Percentiles rank a stretch among this genome's conserved stretches.
Conservation (phyloP, 2,888 invertebrate genomes). For the Aproaerema taeniolella region DNA sequence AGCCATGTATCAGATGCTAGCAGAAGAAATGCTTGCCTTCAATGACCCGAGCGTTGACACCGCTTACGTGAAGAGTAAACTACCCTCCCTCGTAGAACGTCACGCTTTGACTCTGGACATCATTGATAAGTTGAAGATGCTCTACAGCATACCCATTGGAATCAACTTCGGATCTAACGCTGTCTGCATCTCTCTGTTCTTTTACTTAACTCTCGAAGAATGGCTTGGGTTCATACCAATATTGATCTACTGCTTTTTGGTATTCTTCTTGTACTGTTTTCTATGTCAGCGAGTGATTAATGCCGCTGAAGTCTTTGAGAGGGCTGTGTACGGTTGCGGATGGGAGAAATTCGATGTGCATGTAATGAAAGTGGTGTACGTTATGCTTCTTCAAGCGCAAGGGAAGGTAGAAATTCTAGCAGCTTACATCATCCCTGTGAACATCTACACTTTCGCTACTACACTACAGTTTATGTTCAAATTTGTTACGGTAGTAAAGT, state of each 20-base stretch:
- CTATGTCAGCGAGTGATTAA: slow-evolving; percentile 53
- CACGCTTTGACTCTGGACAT: slow-evolving; percentile 40
- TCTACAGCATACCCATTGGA: slow-evolving; percentile 55
- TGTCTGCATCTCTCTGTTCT: slow-evolving; percentile 48
- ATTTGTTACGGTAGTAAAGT: slow-evolving; percentile 57
- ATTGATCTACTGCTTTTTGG: slow-evolving; percentile 45
- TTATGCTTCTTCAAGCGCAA: slow-evolving; percentile 51
- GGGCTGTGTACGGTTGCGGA: slow-evolving; percentile 53
- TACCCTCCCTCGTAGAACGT: slow-evolving; percentile 38
- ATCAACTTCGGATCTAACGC: slow-evolving; percentile 55
- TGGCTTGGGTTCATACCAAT: slow-evolving; percentile 49
- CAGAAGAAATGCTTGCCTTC: slow-evolving; percentile 42
- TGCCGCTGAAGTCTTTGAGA: slow-evolving; percentile 50
- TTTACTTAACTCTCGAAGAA: slow-evolving; percentile 44
- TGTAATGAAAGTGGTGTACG: slow-evolving; percentile 42
- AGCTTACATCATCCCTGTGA: slow-evolving; percentile 58
- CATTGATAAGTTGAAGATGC: slow-evolving; percentile 35
- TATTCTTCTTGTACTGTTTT: slow-evolving; percentile 59
- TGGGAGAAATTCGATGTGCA: slow-evolving; percentile 56
- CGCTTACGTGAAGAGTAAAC: slow-evolving; percentile 27
- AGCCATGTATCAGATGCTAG: slow-evolving; percentile 45
- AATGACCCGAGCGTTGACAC: slow-evolving; percentile 25
- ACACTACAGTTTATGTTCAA: slow-evolving; percentile 55
- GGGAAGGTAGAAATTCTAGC: slow-evolving; percentile 48
- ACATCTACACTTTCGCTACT: slow-evolving; percentile 58